These are phyloP conservation scores for Gambelia wislizenii DNA, from an alignment of 2,797 vertebrate genomes.

Conservation along the genomic window DNA sequence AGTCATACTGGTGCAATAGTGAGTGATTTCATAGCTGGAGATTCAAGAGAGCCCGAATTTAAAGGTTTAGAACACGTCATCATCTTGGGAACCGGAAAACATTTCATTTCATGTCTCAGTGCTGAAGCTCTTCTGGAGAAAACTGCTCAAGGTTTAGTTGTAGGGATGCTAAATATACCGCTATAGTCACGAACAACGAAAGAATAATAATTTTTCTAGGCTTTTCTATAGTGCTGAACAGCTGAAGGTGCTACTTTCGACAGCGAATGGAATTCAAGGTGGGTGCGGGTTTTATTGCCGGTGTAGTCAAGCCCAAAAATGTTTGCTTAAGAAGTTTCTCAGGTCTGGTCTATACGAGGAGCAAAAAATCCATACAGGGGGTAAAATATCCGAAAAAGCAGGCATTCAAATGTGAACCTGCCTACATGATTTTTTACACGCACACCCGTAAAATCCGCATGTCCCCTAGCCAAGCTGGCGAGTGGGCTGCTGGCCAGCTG, in stretches of 20 bases:
- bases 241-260: not conserved
- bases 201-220: not conserved
- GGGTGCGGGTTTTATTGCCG: too few relatives aligned
- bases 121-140: not conserved
- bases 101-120: not conserved
- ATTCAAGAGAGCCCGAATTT: not conserved
- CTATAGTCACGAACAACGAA: not conserved
- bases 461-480: too few relatives aligned
- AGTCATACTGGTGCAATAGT: slow-evolving; percentile 21
- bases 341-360: too few relatives aligned
- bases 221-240: not conserved
- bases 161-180: not conserved
- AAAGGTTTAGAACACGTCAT: not conserved
- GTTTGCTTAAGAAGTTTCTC: too few relatives aligned
- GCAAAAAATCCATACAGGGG: too few relatives aligned
- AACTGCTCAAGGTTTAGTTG: not conserved
- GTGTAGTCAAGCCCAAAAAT: not conserved
- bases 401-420: too few relatives aligned
- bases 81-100: slow-evolving; percentile 18
- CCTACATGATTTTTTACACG: too few relatives aligned
- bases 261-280: too few relatives aligned
- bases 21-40: not conserved
- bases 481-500: too few relatives aligned
- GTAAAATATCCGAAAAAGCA: too few relatives aligned
- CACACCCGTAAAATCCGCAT: too few relatives aligned